Conservation (phyloP, 2,797 vertebrate genomes). For the Pangasius krempfi region DNA sequence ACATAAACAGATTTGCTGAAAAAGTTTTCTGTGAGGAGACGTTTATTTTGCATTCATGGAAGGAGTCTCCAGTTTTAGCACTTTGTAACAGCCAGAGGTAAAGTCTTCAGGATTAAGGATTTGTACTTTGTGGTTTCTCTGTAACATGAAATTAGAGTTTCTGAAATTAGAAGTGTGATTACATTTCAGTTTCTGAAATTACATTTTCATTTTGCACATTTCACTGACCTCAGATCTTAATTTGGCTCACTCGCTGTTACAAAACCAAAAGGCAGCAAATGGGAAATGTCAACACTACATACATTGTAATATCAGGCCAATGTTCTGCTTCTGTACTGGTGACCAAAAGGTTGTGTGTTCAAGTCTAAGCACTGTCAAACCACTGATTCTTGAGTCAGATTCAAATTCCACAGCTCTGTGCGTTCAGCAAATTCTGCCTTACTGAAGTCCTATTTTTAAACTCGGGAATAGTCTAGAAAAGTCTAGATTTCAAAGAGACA, state of each 20-base stretch:
- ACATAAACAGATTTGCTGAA: neutral
- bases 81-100: neutral
- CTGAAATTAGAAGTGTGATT: neutral
- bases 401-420: neutral
- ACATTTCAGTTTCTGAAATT: neutral
- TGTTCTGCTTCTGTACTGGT: neutral
- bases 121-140: neutral
- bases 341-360: neutral
- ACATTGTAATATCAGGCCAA: neutral
- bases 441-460: neutral
- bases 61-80: neutral
- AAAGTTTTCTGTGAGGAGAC: neutral
- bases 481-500: neutral
- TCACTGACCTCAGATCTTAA: neutral
- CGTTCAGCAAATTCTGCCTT: neutral
- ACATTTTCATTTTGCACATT: constrained; percentile 3
- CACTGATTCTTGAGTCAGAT: neutral
- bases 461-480: neutral
- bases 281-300: constrained; percentile 17
- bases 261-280: neutral
- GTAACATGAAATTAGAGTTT: neutral
- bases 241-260: neutral
- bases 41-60: neutral
- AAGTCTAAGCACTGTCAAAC: neutral
- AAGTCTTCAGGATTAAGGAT: neutral